Percentiles rank a stretch among this genome's conserved stretches.
Conservation (phyloP, 2,113 vertebrate genomes). For the Centropus bengalensis region DNA sequence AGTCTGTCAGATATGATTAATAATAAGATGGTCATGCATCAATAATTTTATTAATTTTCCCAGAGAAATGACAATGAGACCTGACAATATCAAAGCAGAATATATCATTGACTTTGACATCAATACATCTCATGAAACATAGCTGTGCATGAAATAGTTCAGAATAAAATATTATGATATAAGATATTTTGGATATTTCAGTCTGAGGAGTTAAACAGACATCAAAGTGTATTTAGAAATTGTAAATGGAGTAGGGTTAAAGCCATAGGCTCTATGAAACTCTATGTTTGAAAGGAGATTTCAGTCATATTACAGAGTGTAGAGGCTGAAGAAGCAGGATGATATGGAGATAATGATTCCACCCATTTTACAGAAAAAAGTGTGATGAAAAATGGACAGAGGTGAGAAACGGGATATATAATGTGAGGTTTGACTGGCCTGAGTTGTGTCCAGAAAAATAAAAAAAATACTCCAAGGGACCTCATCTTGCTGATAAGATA, state of each 20-base stretch:
- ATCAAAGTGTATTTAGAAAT: neutral
- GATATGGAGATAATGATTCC: neutral
- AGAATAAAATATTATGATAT: neutral
- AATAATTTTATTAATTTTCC: slow-evolving; percentile 13
- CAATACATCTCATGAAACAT: neutral
- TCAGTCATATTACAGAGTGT: neutral
- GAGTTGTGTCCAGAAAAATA: neutral
- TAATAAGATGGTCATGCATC: neutral
- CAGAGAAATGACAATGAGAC: neutral
- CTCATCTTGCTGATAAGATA: neutral
- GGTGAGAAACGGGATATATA: neutral
- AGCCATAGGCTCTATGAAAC: neutral
- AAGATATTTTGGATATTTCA: neutral
- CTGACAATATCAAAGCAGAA: neutral
- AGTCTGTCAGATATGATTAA: neutral
- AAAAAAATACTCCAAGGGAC: neutral
- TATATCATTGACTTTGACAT: neutral
- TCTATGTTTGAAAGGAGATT: neutral
- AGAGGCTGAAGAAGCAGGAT: neutral
- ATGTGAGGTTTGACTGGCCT: neutral
- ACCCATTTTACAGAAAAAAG: neutral
- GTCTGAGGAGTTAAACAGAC: neutral
- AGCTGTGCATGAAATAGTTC: neutral
- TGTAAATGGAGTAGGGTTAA: neutral
- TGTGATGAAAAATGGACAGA: neutral